A percentile compares a stretch with the other conserved stretches of the same genome.
These are phyloP conservation scores for Oceanites oceanicus DNA, from an alignment of 2,113 vertebrate genomes.

Conservation along the genomic window DNA sequence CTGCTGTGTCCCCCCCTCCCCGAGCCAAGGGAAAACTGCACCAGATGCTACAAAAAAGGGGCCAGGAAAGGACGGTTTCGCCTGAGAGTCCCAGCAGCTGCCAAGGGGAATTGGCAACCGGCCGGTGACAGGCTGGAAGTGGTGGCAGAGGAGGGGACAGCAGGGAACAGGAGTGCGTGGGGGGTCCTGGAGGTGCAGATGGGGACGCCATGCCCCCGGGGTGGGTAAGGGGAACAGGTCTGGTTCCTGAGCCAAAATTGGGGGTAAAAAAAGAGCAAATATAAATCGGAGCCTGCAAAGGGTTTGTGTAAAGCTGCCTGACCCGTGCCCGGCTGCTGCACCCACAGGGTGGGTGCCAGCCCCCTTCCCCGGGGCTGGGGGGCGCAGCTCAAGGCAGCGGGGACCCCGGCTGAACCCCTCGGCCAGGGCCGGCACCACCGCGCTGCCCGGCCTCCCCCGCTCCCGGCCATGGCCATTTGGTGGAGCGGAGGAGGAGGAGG, in stretches of 20 bases:
- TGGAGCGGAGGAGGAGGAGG: not conserved
- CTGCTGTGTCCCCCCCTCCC: not conserved
- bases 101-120: not conserved
- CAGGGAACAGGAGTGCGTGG: not conserved
- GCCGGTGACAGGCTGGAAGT: not conserved
- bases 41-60: not conserved
- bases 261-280: not conserved
- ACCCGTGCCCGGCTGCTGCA: not conserved
- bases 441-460: accelerated
- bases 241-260: not conserved
- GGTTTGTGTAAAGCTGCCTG: not conserved
- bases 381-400: accelerated
- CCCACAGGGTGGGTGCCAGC: accelerated
- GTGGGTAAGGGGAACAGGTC: not conserved
- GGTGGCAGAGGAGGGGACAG: not conserved
- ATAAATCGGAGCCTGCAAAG: not conserved
- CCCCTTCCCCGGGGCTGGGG: not conserved
- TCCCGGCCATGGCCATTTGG: not conserved
- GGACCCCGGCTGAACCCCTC: not conserved
- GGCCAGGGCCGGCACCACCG: accelerated
- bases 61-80: accelerated
- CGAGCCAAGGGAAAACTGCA: accelerated
- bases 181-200: not conserved
- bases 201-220: not conserved
- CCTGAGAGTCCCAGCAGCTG: not conserved